Evolutionary conservation across 2,797 vertebrate species (phyloP).

Genomic region (Eptatretus atami): DNA sequence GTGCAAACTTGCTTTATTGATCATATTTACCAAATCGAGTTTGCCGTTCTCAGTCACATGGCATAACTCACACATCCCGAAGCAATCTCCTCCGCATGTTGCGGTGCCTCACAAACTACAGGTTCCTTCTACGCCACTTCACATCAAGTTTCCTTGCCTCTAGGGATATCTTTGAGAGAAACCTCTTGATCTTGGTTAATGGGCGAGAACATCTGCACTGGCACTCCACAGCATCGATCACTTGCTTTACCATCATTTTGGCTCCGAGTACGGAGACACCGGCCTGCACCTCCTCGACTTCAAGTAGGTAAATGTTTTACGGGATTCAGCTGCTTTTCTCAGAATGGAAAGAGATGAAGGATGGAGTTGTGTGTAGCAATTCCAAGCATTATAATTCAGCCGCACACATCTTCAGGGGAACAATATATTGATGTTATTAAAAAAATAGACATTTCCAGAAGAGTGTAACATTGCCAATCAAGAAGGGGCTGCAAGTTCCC

Average conservation of each 20-base stretch:
- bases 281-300: conserved; percentile 24
- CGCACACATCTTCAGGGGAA: too few relatives aligned
- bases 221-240: conserved; percentile 49
- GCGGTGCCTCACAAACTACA: conserved; percentile 49
- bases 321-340: conserved; percentile 25
- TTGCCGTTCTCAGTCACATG: too few relatives aligned
- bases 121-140: conserved; percentile 63
- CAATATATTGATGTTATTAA: too few relatives aligned
- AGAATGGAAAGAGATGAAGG: conserved; percentile 10
- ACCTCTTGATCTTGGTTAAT: conserved; percentile 53
- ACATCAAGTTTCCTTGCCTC: conserved; percentile 63
- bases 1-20: too few relatives aligned
- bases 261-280: conserved; percentile 28
- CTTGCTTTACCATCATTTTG: conserved; percentile 40
- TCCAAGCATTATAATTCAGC: too few relatives aligned
- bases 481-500: too few relatives aligned
- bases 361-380: too few relatives aligned
- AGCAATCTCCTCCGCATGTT: conserved; percentile 33
- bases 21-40: too few relatives aligned
- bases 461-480: too few relatives aligned
- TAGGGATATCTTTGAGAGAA: conserved; percentile 45
- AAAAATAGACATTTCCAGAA: too few relatives aligned
- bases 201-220: conserved; percentile 46
- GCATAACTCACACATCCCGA: too few relatives aligned
- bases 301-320: conserved; percentile 44